phyloP scores from a whole-genome alignment of 2,888 invertebrate species.

The Frankliniella intonsa region DNA sequence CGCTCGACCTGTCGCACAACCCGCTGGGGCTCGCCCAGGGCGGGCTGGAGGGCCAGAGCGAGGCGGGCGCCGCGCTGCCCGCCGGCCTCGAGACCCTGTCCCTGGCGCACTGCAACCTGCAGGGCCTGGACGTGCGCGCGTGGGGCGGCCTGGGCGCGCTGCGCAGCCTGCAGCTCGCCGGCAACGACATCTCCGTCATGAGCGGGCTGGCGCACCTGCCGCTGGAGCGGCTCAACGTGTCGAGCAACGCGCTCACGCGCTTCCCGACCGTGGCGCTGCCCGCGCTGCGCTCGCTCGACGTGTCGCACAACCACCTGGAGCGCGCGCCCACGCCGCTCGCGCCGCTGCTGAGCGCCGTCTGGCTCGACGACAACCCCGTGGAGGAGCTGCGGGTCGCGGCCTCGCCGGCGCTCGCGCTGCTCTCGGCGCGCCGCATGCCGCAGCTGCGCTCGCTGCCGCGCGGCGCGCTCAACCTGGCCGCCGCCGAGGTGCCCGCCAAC shows the following conservation, averaged over 20 bases:
- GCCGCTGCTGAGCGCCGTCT: slow-evolving; percentile 31
- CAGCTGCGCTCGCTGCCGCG: slow-evolving; percentile 26
- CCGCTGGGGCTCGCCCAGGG: neutral
- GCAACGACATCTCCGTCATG: slow-evolving; percentile 11
- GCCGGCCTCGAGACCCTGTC: slow-evolving; percentile 25
- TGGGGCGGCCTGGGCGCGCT: neutral
- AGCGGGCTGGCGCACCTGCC: neutral
- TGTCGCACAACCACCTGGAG: slow-evolving; percentile 33
- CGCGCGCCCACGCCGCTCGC: slow-evolving; percentile 29
- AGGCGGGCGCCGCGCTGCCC: neutral
- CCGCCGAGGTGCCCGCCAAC: neutral
- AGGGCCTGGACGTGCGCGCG: slow-evolving; percentile 18
- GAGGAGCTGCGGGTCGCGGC: slow-evolving; percentile 31
- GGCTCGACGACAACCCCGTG: slow-evolving; percentile 36
- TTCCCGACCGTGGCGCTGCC: slow-evolving; percentile 17
- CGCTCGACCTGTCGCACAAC: slow-evolving; percentile 15
- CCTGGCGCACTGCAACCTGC: slow-evolving; percentile 27
- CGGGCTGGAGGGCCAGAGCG: neutral
- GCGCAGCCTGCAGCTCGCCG: neutral
- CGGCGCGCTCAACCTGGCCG: neutral
- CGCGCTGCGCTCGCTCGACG: slow-evolving; percentile 31
- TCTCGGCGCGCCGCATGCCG: slow-evolving; percentile 28
- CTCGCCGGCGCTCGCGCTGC: neutral
- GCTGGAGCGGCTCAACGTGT: slow-evolving; percentile 29
- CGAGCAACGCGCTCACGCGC: slow-evolving; percentile 28